phyloP scores from a whole-genome alignment of 2,113 vertebrate genomes.

The Macquaria ambigua region DNA sequence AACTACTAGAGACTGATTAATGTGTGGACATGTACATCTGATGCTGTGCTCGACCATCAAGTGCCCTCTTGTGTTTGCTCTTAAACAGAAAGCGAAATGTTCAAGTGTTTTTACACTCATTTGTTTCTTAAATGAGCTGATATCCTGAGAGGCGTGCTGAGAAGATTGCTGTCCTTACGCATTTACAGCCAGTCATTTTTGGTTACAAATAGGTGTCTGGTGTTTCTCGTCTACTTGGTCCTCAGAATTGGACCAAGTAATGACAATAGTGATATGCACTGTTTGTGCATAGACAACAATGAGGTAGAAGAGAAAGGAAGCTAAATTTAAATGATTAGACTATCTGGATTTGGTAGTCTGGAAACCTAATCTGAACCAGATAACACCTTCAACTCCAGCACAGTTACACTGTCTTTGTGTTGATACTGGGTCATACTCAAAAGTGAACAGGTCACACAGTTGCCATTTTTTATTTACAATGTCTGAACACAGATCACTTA shows the following conservation, averaged over 20 bases:
- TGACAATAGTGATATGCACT: too few species aligned
- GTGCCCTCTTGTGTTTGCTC: slow-evolving; percentile 22
- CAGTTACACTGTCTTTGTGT: slow-evolving; percentile 12
- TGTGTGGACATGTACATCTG: slow-evolving; percentile 4
- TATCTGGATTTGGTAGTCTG: slow-evolving; percentile 12
- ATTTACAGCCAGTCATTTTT: slow-evolving; percentile 4
- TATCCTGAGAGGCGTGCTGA: slow-evolving; percentile 6
- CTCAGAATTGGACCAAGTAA: neutral
- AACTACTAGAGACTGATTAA: slow-evolving; percentile 35
- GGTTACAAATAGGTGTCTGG: neutral
- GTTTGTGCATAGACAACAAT: neutral
- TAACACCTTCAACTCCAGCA: slow-evolving; percentile 34
- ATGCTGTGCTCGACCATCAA: neutral
- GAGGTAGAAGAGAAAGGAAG: slow-evolving; percentile 4
- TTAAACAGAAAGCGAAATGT: slow-evolving; percentile 11
- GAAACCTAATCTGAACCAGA: slow-evolving; percentile 47
- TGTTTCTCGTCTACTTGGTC: neutral
- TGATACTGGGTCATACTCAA: slow-evolving; percentile 15
- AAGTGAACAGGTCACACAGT: neutral
- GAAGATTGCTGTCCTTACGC: neutral
- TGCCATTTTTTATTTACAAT: neutral
- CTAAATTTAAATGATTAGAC: slow-evolving; percentile 1
- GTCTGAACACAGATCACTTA: neutral
- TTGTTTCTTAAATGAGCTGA: slow-evolving; percentile 25
- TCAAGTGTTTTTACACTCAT: slow-evolving; percentile 18